phyloP scores from a whole-genome alignment of 2,797 vertebrate species.

The Lerista edwardsae region DNA sequence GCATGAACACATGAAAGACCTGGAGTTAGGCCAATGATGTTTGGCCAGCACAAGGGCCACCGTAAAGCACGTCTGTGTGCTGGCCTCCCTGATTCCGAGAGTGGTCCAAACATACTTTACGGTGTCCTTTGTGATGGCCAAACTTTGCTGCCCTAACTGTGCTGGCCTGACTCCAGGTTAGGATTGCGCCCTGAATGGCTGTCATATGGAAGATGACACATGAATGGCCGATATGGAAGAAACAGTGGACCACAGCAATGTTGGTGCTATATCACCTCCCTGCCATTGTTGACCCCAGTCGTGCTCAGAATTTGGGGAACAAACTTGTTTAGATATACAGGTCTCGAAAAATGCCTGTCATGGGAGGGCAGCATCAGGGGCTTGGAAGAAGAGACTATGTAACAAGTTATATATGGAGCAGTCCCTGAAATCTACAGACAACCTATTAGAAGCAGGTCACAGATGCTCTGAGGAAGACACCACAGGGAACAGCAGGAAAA shows the following conservation, averaged over 20 bases:
- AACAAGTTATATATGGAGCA: background rate
- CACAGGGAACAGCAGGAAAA: slow-evolving; percentile 2
- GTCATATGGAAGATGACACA: background rate
- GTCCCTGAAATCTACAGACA: background rate
- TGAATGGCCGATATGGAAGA: too few relatives aligned
- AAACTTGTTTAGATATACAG: background rate
- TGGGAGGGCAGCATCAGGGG: background rate
- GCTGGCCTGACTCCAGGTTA: too few relatives aligned
- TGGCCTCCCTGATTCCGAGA: too few relatives aligned
- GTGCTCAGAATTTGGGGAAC: too few relatives aligned
- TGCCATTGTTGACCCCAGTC: background rate
- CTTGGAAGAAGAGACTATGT: background rate
- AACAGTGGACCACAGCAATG: background rate
- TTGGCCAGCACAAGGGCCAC: too few relatives aligned
- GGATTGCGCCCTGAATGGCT: too few relatives aligned
- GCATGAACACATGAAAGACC: background rate
- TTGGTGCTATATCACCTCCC: background rate
- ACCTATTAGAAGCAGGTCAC: background rate
- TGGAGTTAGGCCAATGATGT: too few relatives aligned
- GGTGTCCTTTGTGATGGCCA: too few relatives aligned
- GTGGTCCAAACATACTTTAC: too few relatives aligned
- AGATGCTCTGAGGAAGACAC: slow-evolving; percentile 7
- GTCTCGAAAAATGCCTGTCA: background rate
- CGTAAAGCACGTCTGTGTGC: too few relatives aligned
- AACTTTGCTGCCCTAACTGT: too few relatives aligned